Evolutionary conservation across 1,140 invertebrate genomes (phyloP).

Genomic region (Limonius californicus): DNA sequence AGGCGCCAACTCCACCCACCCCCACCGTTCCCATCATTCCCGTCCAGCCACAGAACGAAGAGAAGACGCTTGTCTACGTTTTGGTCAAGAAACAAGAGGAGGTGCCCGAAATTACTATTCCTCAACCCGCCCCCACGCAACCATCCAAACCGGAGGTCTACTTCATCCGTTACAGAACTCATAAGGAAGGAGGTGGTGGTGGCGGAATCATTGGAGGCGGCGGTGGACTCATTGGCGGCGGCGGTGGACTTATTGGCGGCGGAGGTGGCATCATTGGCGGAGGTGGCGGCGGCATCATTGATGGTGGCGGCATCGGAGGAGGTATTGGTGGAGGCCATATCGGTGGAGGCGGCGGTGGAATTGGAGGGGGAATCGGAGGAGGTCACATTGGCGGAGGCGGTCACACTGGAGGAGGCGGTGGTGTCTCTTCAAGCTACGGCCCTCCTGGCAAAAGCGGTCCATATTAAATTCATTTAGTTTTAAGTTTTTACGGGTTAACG

Average conservation of each 20-base stretch:
- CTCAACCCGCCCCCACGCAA: constrained; percentile 69
- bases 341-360: not conserved
- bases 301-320: not conserved
- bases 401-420: not conserved
- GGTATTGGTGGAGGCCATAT: not conserved
- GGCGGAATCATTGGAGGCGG: not conserved
- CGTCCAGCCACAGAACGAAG: constrained; percentile 69
- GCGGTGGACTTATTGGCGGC: no score
- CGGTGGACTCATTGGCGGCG: not conserved
- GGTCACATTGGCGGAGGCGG: not conserved
- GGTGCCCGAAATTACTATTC: constrained; percentile 70
- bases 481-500: constrained; percentile 8
- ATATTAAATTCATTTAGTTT: not conserved
- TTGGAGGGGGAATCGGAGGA: not conserved
- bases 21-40: constrained; percentile 63
- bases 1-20: constrained; percentile 73
- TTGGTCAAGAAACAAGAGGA: constrained; percentile 82
- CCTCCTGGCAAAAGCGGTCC: constrained; percentile 1
- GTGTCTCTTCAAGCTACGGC: constrained; percentile 14
- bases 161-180: constrained; percentile 30
- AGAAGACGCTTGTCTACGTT: constrained; percentile 87
- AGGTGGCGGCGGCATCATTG: not conserved
- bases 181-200: not conserved
- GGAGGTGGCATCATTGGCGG: not conserved
- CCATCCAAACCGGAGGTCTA: constrained; percentile 83